Evolutionary conservation across 2,797 vertebrate genomes (phyloP).

Genomic region (Aplochiton taeniatus): DNA sequence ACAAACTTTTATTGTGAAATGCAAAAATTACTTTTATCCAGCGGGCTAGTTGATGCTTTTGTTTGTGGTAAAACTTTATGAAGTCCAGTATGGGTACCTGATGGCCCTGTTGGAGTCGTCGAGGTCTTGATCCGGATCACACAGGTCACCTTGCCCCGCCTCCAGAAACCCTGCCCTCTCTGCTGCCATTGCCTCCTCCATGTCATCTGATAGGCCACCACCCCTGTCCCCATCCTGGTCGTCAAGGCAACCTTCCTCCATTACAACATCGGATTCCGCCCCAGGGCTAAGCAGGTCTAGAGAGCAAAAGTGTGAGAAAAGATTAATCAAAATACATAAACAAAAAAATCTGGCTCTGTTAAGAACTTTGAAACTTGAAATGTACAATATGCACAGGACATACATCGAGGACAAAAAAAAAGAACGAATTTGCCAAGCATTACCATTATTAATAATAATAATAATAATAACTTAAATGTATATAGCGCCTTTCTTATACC

Average conservation of each 20-base stretch:
- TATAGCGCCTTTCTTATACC: too few species aligned
- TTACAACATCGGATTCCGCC: conserved; percentile 87
- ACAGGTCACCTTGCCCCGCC: conserved; percentile 78
- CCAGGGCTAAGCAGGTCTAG: conserved; percentile 93
- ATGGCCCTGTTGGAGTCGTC: conserved; percentile 92
- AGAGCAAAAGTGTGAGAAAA: not conserved
- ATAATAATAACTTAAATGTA: too few species aligned
- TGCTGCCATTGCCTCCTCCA: conserved; percentile 86
- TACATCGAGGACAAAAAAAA: too few species aligned
- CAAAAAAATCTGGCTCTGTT: too few species aligned
- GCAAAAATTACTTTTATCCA: not conserved
- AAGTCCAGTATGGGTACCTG: conserved; percentile 73
- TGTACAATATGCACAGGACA: too few species aligned
- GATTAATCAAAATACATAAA: conserved; percentile 19
- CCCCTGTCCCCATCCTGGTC: conserved; percentile 88
- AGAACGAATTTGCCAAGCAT: too few species aligned
- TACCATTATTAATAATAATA: too few species aligned
- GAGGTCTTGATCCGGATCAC: conserved; percentile 86
- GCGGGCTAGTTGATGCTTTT: conserved; percentile 73
- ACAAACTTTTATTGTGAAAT: too few species aligned
- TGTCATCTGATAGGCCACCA: conserved; percentile 85
- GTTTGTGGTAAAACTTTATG: not conserved
- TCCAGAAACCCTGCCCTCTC: conserved; percentile 80
- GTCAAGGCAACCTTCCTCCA: conserved; percentile 90
- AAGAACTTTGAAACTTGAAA: too few species aligned